Percentiles rank a stretch among this genome's conserved stretches.
Conservation (phyloP, 2,888 invertebrate genomes). For the Nemotelus pantherinus region DNA sequence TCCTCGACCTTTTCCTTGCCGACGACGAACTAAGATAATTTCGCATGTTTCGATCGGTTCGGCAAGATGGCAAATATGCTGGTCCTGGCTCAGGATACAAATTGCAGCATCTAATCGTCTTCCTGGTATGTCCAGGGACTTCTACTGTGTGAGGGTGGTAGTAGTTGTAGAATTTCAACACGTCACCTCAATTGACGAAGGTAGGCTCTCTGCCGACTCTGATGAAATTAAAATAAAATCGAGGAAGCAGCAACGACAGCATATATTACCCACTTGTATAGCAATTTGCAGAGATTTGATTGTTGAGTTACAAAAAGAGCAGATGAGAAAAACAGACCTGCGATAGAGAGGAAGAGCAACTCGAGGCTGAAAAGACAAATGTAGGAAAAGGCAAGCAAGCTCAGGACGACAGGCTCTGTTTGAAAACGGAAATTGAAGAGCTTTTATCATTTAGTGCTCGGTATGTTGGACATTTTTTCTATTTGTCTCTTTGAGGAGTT, state of each 20-base stretch:
- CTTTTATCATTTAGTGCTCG: no score
- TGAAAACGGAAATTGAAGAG: no score
- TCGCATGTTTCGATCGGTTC: no score
- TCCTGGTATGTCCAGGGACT: neutral
- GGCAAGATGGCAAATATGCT: no score
- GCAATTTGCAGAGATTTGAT: neutral
- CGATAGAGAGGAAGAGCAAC: neutral
- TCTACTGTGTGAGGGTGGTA: neutral
- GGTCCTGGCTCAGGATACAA: no score
- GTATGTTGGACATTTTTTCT: no score
- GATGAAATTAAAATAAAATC: conserved; percentile 7
- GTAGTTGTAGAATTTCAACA: neutral
- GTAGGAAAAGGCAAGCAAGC: no score
- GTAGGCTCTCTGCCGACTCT: conserved; percentile 11
- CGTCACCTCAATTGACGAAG: conserved; percentile 9
- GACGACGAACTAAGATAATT: neutral
- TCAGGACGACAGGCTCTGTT: no score
- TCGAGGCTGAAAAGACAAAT: no score
- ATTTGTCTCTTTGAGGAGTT: no score
- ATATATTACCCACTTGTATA: neutral
- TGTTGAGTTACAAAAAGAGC: neutral
- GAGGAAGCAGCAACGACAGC: neutral
- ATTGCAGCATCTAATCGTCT: no score
- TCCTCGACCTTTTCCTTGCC: neutral
- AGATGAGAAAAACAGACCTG: neutral